Percentiles rank a stretch among this genome's conserved stretches.
Evolutionary conservation across 2,888 invertebrate species (phyloP).

Genomic region (Diadegma fenestrale): DNA sequence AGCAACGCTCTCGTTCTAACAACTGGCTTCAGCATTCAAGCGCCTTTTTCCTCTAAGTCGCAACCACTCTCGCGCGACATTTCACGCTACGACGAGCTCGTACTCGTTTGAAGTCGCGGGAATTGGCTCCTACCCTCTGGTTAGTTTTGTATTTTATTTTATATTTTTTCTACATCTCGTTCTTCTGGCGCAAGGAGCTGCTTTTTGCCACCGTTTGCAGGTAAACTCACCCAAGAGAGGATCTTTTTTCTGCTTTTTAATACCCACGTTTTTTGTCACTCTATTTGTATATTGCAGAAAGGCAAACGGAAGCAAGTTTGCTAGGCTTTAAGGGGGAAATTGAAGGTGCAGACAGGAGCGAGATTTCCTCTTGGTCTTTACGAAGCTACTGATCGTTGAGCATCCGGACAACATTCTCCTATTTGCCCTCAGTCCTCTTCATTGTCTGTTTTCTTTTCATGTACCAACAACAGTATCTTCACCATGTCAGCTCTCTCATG

Average conservation of each 20-base stretch:
- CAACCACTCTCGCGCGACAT: conserved; percentile 71
- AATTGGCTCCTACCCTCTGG: conserved; percentile 72
- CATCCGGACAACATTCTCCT: not conserved
- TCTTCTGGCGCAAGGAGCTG: conserved; percentile 1
- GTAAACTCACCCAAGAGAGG: not conserved
- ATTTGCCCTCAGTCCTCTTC: not conserved
- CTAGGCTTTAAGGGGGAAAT: conserved; percentile 1
- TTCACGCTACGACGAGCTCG: conserved; percentile 78
- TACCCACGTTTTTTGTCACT: conserved; percentile 24
- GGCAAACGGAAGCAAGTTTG: conserved; percentile 1
- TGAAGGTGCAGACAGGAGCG: conserved; percentile 1
- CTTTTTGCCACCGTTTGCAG: conserved; percentile 17
- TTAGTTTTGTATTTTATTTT: conserved; percentile 43
- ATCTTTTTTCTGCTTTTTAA: conserved; percentile 4
- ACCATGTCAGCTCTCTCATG: not conserved
- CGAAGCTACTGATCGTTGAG: conserved; percentile 6
- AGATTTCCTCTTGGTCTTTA: conserved; percentile 2
- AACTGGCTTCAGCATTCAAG: conserved; percentile 35
- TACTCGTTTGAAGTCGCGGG: conserved; percentile 77
- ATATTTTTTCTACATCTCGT: conserved; percentile 25
- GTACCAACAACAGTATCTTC: not conserved
- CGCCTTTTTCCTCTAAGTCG: conserved; percentile 51
- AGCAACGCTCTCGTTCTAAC: conserved; percentile 22
- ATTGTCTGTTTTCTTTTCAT: not conserved
- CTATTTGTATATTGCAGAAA: conserved; percentile 11